These are phyloP conservation scores for Ciconia maguari DNA, from an alignment of 2,113 vertebrate species.

Conservation along the genomic window DNA sequence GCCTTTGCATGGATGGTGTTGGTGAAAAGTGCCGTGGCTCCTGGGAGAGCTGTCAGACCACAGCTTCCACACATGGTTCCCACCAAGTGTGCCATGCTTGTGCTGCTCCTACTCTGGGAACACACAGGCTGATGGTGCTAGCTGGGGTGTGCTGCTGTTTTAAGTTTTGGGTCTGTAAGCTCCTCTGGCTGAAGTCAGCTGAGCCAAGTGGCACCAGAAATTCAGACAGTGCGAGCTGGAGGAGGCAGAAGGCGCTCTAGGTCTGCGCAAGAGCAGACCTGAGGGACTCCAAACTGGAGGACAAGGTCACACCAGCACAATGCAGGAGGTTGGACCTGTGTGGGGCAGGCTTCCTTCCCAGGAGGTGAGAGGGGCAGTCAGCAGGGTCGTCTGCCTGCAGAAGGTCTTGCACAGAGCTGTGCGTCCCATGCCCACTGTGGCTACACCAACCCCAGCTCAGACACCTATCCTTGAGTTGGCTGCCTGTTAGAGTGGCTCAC, in stretches of 20 bases:
- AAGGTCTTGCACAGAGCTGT: not conserved
- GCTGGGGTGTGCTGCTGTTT: not conserved
- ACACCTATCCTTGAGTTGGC: not conserved
- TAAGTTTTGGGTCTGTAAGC: not conserved
- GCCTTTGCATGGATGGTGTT: not conserved
- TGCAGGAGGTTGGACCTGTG: not conserved
- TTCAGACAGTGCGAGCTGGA: not conserved
- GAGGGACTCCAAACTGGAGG: not conserved
- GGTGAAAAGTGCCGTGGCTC: not conserved
- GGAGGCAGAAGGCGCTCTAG: not conserved
- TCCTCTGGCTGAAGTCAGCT: not conserved
- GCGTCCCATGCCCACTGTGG: fast-evolving
- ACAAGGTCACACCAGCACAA: not conserved
- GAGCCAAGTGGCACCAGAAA: not conserved
- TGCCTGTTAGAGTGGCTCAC: not conserved
- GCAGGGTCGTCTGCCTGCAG: not conserved
- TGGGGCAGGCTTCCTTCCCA: not conserved
- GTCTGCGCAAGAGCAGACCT: not conserved
- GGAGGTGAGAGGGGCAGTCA: not conserved
- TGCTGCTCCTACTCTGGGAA: not conserved
- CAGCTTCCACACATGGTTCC: fast-evolving
- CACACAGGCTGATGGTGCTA: not conserved
- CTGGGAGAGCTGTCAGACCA: not conserved
- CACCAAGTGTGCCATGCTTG: fast-evolving
- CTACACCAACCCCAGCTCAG: not conserved